These are phyloP conservation scores for Carcinoscorpius rotundicauda DNA, from an alignment of 1,140 invertebrate genomes.

Conservation along the genomic window DNA sequence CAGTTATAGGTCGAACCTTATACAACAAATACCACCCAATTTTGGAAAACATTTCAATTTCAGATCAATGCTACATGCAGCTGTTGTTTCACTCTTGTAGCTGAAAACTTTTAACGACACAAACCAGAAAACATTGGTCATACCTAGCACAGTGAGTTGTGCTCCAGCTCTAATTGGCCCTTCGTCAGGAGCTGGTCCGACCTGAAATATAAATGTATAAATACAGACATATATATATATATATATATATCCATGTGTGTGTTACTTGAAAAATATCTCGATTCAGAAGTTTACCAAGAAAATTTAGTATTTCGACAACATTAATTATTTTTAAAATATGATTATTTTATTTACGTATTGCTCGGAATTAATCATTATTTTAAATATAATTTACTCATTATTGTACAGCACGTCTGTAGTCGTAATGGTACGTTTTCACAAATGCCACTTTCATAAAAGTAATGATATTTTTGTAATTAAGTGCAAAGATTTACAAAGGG, in stretches of 20 bases:
- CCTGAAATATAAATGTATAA: slow-evolving; percentile 9
- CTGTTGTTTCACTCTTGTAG: no score
- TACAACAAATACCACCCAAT: no score
- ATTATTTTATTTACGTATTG: background rate
- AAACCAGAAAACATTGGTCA: slow-evolving; percentile 34
- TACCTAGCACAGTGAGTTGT: slow-evolving; percentile 72
- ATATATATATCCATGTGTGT: no score
- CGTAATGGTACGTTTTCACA: background rate
- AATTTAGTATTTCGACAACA: background rate
- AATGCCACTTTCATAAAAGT: background rate
- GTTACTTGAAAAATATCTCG: no score
- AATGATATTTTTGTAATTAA: background rate
- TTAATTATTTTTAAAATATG: background rate
- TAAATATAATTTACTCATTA: slow-evolving; percentile 5
- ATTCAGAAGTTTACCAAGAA: no score
- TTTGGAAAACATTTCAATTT: no score
- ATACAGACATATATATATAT: no score
- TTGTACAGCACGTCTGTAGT: background rate
- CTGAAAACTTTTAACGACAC: no score
- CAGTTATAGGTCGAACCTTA: no score
- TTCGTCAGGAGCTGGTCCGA: slow-evolving; percentile 54
- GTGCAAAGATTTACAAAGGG: background rate
- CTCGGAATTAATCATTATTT: background rate
- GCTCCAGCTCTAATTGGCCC: slow-evolving; percentile 73
- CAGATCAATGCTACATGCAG: no score